Percentiles rank a stretch among this genome's conserved stretches.
These are phyloP conservation scores for Paramisgurnus dabryanus DNA, from an alignment of 2,113 vertebrate genomes.

Conservation along the genomic window DNA sequence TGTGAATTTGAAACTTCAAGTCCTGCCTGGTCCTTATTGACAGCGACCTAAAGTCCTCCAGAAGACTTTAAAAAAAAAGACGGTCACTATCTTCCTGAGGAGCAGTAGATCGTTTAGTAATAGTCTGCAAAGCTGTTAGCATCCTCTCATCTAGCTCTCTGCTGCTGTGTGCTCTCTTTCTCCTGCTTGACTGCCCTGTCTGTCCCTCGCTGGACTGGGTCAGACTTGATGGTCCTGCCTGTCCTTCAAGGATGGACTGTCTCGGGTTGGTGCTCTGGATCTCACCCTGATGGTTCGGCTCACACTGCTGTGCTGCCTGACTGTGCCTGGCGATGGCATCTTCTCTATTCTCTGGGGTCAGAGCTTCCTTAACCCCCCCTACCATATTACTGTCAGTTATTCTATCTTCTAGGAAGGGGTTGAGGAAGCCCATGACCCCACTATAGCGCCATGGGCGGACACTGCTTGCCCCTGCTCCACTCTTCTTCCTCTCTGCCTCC, in stretches of 20 bases:
- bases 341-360: not conserved
- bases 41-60: not conserved
- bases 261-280: not conserved
- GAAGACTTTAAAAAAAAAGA: not conserved
- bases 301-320: no score
- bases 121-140: not conserved
- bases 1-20: no score
- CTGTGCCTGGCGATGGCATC: not conserved
- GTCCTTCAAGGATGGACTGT: not conserved
- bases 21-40: no score
- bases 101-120: not conserved
- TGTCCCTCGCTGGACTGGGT: no score
- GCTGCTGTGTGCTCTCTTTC: no score
- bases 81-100: not conserved
- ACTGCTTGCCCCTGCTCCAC: not conserved
- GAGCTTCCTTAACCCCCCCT: not conserved
- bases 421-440: not conserved
- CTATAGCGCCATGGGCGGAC: not conserved
- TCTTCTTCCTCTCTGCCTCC: constrained; percentile 8
- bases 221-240: not conserved
- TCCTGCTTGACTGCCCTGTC: no score
- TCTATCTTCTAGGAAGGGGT: not conserved
- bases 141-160: not conserved
- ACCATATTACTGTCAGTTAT: not conserved
- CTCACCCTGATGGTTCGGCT: not conserved